Evolutionary conservation across 2,797 vertebrate genomes (phyloP), one percentile per base, ranked within the genome.

Genomic region (Betta splendens): DNA sequence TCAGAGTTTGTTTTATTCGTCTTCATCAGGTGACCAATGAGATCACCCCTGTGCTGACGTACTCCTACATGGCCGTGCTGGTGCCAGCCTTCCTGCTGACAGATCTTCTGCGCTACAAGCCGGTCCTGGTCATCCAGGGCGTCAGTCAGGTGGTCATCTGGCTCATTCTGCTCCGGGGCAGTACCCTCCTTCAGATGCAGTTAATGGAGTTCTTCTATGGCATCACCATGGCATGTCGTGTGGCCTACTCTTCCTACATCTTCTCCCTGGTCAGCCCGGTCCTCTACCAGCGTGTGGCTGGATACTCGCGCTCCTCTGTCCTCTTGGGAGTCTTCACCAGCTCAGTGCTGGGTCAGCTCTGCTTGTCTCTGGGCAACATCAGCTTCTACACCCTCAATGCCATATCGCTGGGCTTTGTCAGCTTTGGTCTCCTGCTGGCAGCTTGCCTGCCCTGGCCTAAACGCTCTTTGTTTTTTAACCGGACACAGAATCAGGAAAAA

Each of bases 191-290:
- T 1, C 85, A 95, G 76, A 97, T 99, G 95, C 96, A 98, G 85
- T 71, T 97, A 65, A 96, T 99, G 97, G 98, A 99, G 91, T 91
- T 97, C 79, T 98, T 94, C 91, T 99, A 95, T 0, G 87, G 95
- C 39, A 13, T 99, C 84, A 95, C 94, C 44, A 96, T 98, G 97
- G 97, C 97, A 0, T 93, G 95, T 0, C 94, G 98, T 0, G 93
- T 99, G 0, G 98, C 97, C 49, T 99, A 97, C 77, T 99, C 98
- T 64, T 98, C 98, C 58, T 98, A 98, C 75, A 94, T 99, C 82
- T 99, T 99, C 90, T 95, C 95, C 0, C 89, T 99, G 2, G 95
- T 98, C n/a, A 69, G 64, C 7, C 94, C 94, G 0, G 63, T 45
- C 0, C 76, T 80, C 20, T 98, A 98, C 84, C 98, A 99, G 88